Percentiles rank a stretch among this genome's conserved stretches.
Conservation (phyloP, 2,113 vertebrate species). For the Hoplias malabaricus region DNA sequence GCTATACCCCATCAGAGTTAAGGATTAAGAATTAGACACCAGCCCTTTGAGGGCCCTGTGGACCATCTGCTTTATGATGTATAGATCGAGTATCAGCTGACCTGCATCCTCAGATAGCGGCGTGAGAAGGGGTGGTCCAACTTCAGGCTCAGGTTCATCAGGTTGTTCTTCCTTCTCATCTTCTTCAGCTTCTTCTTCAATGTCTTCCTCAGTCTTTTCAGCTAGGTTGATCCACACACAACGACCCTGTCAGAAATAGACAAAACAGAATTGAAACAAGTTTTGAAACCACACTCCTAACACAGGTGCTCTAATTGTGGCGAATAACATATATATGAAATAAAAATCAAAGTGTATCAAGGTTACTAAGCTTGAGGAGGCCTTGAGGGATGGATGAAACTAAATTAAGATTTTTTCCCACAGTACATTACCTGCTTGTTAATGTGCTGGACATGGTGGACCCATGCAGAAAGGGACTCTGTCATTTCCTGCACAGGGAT, state of each 20-base stretch:
- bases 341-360: not conserved
- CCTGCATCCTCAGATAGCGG: slow-evolving; percentile 90
- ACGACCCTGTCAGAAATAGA: slow-evolving; percentile 77
- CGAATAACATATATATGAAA: not conserved
- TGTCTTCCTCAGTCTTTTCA: slow-evolving; percentile 75
- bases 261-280: not conserved
- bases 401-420: not conserved
- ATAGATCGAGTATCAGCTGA: slow-evolving; percentile 54
- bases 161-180: slow-evolving; percentile 70
- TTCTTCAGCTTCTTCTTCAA: slow-evolving; percentile 76
- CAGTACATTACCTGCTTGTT: slow-evolving; percentile 82
- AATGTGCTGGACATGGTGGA: slow-evolving; percentile 87
- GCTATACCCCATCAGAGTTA: too few relatives aligned
- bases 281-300: not conserved
- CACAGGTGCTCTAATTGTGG: not conserved
- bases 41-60: not conserved
- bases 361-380: not conserved
- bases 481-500: slow-evolving; percentile 76
- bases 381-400: not conserved
- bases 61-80: not conserved
- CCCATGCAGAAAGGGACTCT: slow-evolving; percentile 84
- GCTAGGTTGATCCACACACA: slow-evolving; percentile 86
- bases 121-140: slow-evolving; percentile 87
- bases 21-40: too few relatives aligned
- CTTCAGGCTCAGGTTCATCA: slow-evolving; percentile 82